These are phyloP conservation scores for Heliconius ismenius DNA, from an alignment of 2,888 invertebrate genomes.

Conservation along the genomic window DNA sequence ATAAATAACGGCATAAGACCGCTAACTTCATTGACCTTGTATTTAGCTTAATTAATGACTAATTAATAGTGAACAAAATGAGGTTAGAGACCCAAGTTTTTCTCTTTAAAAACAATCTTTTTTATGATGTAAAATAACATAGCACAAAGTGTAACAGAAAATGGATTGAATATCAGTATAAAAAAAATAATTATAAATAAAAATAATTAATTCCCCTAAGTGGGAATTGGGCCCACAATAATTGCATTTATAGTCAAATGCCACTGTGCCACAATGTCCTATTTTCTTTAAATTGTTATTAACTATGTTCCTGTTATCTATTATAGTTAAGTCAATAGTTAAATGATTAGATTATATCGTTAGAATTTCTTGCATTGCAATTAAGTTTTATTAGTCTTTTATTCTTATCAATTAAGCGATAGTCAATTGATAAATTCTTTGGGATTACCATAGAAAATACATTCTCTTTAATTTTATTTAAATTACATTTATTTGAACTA, in stretches of 20 bases:
- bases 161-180: too few relatives aligned
- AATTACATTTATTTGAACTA: too few relatives aligned
- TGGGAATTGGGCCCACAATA: background rate
- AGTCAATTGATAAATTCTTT: background rate
- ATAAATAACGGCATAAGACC: too few relatives aligned
- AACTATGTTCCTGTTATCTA: background rate
- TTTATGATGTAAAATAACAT: too few relatives aligned
- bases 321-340: constrained; percentile 13
- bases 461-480: background rate
- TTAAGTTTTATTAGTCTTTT: background rate
- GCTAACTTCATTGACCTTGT: too few relatives aligned
- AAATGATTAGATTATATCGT: constrained; percentile 8
- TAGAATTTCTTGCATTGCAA: background rate
- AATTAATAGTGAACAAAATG: too few relatives aligned
- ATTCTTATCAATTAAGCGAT: background rate
- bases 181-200: too few relatives aligned
- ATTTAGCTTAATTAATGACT: too few relatives aligned
- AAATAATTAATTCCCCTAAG: background rate
- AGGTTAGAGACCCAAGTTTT: too few relatives aligned
- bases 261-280: background rate
- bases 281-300: constrained; percentile 11
- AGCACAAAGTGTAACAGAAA: too few relatives aligned
- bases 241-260: background rate
- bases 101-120: too few relatives aligned
- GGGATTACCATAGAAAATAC: background rate